Evolutionary conservation across 2,113 vertebrate genomes (phyloP).

Genomic region (Casuarius casuarius): DNA sequence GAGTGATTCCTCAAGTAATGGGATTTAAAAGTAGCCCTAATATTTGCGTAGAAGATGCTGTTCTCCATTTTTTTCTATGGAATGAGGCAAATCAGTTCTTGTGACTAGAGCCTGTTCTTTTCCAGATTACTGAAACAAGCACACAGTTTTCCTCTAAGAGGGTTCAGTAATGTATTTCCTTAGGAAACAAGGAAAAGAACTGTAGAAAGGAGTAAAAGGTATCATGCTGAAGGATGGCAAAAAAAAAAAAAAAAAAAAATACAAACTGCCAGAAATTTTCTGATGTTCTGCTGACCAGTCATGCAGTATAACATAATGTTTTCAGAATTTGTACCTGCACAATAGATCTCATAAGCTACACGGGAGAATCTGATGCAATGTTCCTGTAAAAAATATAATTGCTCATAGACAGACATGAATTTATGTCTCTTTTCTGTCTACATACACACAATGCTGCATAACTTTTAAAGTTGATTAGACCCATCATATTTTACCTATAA

Average conservation of each 20-base stretch:
- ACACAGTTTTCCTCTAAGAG: rapidly evolving
- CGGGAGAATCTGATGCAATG: background rate
- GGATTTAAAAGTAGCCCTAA: background rate
- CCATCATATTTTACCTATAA: background rate
- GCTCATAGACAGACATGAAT: background rate
- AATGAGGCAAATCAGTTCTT: background rate
- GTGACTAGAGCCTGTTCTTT: background rate
- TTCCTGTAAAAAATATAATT: background rate
- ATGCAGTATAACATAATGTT: background rate
- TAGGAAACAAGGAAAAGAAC: background rate
- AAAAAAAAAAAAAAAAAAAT: background rate
- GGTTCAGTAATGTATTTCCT: background rate
- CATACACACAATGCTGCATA: background rate
- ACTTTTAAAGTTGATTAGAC: background rate
- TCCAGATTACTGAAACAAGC: background rate
- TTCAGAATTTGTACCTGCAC: background rate
- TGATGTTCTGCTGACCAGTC: background rate
- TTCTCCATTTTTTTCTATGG: background rate
- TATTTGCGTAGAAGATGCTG: background rate
- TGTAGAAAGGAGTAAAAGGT: background rate
- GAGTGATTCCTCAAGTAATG: background rate
- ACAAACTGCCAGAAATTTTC: background rate
- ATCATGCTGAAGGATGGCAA: background rate
- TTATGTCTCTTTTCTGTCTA: background rate
- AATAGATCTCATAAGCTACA: background rate